These are phyloP conservation scores for Orchesellides sinensis DNA, from an alignment of 2,888 invertebrate genomes.

Conservation along the genomic window DNA sequence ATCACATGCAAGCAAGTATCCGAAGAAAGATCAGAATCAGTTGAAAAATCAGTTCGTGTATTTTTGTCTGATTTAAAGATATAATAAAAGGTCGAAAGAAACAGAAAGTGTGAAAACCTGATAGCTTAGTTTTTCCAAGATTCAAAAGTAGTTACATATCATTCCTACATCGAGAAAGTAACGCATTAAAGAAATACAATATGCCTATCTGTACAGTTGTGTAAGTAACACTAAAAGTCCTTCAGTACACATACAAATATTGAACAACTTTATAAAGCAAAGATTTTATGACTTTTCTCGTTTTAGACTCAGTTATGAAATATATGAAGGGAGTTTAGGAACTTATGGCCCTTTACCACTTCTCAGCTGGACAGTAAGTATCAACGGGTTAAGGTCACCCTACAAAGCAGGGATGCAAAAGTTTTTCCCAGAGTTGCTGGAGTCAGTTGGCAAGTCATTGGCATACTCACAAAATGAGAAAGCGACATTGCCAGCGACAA, in stretches of 20 bases:
- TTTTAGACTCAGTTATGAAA: slow-evolving; percentile 64
- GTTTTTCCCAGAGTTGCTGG: slow-evolving; percentile 65
- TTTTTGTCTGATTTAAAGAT: no score
- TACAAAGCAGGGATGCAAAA: slow-evolving; percentile 60
- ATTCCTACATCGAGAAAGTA: no score
- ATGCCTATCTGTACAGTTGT: slow-evolving; percentile 67
- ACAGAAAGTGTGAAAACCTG: no score
- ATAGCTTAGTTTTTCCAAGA: no score
- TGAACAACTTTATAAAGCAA: not conserved
- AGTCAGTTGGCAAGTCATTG: slow-evolving; percentile 53
- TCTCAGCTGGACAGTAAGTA: slow-evolving; percentile 59
- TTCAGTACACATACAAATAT: not conserved
- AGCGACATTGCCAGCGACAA: slow-evolving; percentile 56
- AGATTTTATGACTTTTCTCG: no score
- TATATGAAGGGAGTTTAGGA: slow-evolving; percentile 67
- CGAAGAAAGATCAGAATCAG: no score
- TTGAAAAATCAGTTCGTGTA: no score
- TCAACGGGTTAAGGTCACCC: slow-evolving; percentile 55
- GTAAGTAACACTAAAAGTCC: slow-evolving; percentile 41
- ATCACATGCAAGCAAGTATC: no score
- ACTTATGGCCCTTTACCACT: slow-evolving; percentile 59
- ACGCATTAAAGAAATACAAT: no score
- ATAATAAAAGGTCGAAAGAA: no score
- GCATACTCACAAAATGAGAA: slow-evolving; percentile 58
- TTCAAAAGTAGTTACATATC: no score